These are phyloP conservation scores for Prosapia bicincta DNA, from an alignment of 2,888 invertebrate genomes.

Conservation along the genomic window DNA sequence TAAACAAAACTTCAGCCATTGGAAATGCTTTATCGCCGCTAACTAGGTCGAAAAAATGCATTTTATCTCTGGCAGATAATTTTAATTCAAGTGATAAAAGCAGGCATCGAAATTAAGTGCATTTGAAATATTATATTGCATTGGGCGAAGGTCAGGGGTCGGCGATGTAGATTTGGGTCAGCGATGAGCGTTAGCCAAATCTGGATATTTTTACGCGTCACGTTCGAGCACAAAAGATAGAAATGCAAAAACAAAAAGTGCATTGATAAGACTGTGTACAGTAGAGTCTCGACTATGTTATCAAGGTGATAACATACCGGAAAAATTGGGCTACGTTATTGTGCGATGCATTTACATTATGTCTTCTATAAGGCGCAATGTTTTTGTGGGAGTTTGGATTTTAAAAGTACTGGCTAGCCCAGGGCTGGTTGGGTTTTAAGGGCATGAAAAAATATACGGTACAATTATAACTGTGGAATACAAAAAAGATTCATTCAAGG, in stretches of 20 bases:
- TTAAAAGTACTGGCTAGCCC: no score
- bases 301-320: background rate
- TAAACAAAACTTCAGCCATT: background rate
- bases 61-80: background rate
- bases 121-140: background rate
- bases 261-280: background rate
- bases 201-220: background rate
- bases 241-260: background rate
- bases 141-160: background rate
- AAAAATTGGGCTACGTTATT: background rate
- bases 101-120: background rate
- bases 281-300: background rate
- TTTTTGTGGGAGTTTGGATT: no score
- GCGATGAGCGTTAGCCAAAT: background rate
- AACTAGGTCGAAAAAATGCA: background rate
- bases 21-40: background rate
- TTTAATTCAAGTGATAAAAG: background rate
- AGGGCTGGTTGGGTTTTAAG: no score
- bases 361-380: no score
- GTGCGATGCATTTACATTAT: no score
- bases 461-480: no score
- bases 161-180: background rate
- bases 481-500: no score
- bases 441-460: no score
- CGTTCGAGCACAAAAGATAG: background rate